Evolutionary conservation across 30 jellyfish, hydroid and myxozoan species (phyloP).

Genomic region (Cassiopea andromeda): DNA sequence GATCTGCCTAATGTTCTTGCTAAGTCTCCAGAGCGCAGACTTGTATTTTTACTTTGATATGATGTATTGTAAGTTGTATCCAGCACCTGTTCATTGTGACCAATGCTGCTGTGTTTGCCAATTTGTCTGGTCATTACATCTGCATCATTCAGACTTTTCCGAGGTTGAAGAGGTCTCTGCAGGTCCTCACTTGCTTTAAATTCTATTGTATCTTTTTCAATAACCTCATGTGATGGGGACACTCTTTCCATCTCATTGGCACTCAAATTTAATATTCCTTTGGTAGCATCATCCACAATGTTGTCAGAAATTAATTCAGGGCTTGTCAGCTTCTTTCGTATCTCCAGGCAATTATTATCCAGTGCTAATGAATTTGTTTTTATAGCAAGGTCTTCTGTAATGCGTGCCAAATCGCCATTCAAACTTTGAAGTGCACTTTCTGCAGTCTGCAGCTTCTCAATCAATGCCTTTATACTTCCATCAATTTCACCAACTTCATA

Average conservation of each 20-base stretch:
- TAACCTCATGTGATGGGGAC: slow-evolving; percentile 32
- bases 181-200: neutral
- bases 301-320: slow-evolving; percentile 51
- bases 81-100: slow-evolving; percentile 15
- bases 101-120: slow-evolving; percentile 33
- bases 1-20: slow-evolving; percentile 69
- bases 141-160: neutral
- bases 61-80: slow-evolving; percentile 78
- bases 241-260: slow-evolving; percentile 28
- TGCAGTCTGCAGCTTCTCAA: slow-evolving; percentile 75
- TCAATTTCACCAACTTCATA: slow-evolving; percentile 96
- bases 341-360: slow-evolving; percentile 88
- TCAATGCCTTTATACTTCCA: slow-evolving; percentile 79
- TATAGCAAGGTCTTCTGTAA: slow-evolving; percentile 80
- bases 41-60: slow-evolving; percentile 36
- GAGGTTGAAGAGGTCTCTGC: neutral
- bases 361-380: slow-evolving; percentile 83
- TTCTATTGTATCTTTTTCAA: slow-evolving; percentile 52
- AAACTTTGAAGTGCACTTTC: slow-evolving; percentile 87
- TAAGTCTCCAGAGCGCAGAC: slow-evolving; percentile 74
- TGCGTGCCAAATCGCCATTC: slow-evolving; percentile 80
- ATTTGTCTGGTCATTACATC: neutral
- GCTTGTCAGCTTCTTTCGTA: slow-evolving; percentile 62
- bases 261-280: slow-evolving; percentile 36
- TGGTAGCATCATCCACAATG: slow-evolving; percentile 41